Conservation (phyloP, 2,113 vertebrate species). For the Alethe castanea region DNA sequence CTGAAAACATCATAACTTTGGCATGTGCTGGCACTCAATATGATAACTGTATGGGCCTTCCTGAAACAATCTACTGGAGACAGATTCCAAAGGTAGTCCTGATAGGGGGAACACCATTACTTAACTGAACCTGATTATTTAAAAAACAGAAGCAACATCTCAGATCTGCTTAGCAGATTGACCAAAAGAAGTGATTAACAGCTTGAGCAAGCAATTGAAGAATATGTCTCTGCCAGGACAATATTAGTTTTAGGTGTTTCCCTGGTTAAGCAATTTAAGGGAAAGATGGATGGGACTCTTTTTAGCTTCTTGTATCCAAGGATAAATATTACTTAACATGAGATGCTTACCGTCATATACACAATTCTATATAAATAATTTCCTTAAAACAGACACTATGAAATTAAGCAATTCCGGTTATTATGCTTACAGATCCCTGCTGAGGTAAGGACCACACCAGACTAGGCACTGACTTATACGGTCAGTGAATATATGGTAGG, state of each 20-base stretch:
- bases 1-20: not conserved
- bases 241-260: not conserved
- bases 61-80: not conserved
- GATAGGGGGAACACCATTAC: not conserved
- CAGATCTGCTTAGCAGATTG: not conserved
- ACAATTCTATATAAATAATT: not conserved
- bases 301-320: not conserved
- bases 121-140: not conserved
- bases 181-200: not conserved
- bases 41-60: not conserved
- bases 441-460: not conserved
- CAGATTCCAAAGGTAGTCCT: not conserved
- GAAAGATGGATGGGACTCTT: not conserved
- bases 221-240: not conserved
- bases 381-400: not conserved
- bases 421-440: not conserved
- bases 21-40: not conserved
- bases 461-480: not conserved
- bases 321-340: not conserved
- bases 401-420: not conserved
- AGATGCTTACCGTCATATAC: not conserved
- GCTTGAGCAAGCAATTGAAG: not conserved
- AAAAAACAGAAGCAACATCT: not conserved
- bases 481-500: not conserved
- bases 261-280: not conserved